phyloP scores from a whole-genome alignment of 2,888 invertebrate species.

The Ernsta delagoae region DNA sequence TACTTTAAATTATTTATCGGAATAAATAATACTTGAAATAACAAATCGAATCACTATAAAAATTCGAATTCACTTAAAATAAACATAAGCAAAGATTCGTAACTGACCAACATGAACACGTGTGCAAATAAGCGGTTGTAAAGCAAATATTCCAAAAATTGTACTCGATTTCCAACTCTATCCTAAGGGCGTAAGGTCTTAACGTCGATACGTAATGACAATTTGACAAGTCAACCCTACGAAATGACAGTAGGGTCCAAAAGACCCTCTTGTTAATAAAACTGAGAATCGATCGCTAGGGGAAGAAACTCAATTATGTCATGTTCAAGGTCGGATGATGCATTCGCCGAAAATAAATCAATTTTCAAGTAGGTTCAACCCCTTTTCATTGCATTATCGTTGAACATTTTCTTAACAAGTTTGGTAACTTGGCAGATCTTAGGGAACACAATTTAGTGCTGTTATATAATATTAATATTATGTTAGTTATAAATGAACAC shows the following conservation, averaged over 20 bases:
- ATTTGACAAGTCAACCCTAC: slow-evolving; percentile 51
- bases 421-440: slow-evolving; percentile 39
- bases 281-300: slow-evolving; percentile 68
- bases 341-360: slow-evolving; percentile 35
- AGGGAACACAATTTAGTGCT: no score
- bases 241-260: slow-evolving; percentile 52
- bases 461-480: no score
- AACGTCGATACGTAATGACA: neutral
- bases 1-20: no score
- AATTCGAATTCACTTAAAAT: neutral
- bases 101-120: slow-evolving; percentile 23
- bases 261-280: slow-evolving; percentile 66
- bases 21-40: no score
- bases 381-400: slow-evolving; percentile 17
- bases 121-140: slow-evolving; percentile 7
- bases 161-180: slow-evolving; percentile 5
- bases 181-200: neutral
- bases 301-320: slow-evolving; percentile 72
- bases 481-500: no score
- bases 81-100: slow-evolving; percentile 11
- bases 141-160: neutral
- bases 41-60: neutral
- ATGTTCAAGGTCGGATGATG: slow-evolving; percentile 69
- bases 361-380: slow-evolving; percentile 27
- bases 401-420: slow-evolving; percentile 24